phyloP scores from a whole-genome alignment of 2,888 invertebrate species.

The Pristionchus japonicus region DNA sequence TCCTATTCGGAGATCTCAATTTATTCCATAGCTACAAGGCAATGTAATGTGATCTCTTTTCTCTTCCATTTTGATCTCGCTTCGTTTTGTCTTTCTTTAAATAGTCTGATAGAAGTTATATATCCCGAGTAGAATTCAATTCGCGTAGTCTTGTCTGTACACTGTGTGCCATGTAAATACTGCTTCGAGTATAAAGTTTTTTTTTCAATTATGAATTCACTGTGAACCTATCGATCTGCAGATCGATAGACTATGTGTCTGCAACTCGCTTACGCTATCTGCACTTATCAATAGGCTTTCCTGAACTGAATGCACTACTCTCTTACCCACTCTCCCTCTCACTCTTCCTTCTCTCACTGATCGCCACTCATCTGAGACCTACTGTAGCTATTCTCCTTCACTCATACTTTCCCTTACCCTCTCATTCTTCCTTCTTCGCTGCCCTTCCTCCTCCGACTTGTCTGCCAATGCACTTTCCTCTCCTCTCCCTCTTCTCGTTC shows the following conservation, averaged over 20 bases:
- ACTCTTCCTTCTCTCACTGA: neutral
- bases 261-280: slow-evolving; percentile 42
- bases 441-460: neutral
- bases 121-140: neutral
- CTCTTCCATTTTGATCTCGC: neutral
- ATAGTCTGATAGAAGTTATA: neutral
- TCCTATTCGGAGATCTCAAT: slow-evolving; percentile 57
- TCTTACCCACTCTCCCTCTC: neutral
- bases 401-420: neutral
- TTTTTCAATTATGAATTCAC: neutral
- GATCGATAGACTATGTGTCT: slow-evolving; percentile 11
- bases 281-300: neutral
- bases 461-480: slow-evolving; percentile 23
- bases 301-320: neutral
- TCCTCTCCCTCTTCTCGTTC: slow-evolving; percentile 6
- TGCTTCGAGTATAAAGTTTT: neutral
- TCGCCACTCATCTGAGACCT: neutral
- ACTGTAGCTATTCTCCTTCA: neutral
- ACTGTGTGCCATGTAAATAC: neutral
- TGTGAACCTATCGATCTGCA: neutral
- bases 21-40: slow-evolving; percentile 48
- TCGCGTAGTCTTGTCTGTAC: neutral
- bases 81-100: neutral
- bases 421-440: neutral
- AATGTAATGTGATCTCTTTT: neutral